A percentile compares a stretch with the other conserved stretches of the same genome.
Conservation (phyloP, 2,113 vertebrate genomes). For the Megaleporinus macrocephalus region DNA sequence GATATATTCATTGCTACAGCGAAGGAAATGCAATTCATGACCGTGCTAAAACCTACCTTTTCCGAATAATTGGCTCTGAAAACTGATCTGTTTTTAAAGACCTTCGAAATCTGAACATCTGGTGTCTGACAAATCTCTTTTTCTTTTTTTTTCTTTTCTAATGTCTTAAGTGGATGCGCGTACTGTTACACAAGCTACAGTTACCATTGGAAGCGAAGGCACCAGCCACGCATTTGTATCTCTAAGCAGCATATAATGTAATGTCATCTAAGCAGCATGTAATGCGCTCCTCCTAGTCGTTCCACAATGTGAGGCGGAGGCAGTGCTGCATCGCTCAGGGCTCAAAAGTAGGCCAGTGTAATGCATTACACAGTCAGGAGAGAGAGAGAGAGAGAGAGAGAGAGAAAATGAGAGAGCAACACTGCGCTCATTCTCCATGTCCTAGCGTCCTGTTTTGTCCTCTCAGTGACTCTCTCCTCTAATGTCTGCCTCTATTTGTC, state of each 20-base stretch:
- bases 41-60: neutral
- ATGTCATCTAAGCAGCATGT: conserved; percentile 43
- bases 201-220: neutral
- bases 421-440: conserved; percentile 21
- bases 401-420: conserved; percentile 2
- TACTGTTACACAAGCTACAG: conserved; percentile 17
- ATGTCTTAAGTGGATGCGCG: neutral
- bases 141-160: neutral
- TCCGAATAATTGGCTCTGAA: neutral
- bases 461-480: conserved; percentile 33
- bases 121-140: neutral
- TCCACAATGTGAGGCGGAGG: conserved; percentile 41
- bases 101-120: conserved; percentile 6
- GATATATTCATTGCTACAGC: neutral
- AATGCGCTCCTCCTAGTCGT: conserved; percentile 44
- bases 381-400: neutral
- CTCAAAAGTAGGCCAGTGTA: conserved; percentile 54
- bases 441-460: neutral
- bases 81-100: neutral
- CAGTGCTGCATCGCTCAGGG: conserved; percentile 39
- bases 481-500: conserved; percentile 34
- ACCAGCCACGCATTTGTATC: conserved; percentile 17
- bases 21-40: neutral
- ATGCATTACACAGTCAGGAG: conserved; percentile 26
- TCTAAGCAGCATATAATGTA: conserved; percentile 25